These are phyloP conservation scores for Trachymyrmex cornetzi DNA, from an alignment of 1,140 invertebrate species.

Conservation along the genomic window DNA sequence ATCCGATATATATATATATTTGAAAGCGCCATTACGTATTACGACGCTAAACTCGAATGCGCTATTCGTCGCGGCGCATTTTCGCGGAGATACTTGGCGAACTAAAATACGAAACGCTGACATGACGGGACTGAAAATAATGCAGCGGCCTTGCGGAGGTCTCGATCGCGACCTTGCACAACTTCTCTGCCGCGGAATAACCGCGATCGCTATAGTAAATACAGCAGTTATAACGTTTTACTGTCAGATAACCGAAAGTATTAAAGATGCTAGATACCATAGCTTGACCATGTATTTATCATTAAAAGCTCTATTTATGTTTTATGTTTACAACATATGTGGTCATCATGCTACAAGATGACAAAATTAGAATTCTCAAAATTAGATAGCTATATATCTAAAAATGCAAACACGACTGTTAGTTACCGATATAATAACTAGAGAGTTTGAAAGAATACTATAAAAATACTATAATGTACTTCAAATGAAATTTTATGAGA, in stretches of 20 bases:
- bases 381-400: neutral
- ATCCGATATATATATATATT: constrained; percentile 8
- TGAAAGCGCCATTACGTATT: constrained; percentile 24
- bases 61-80: constrained; percentile 26
- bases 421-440: neutral
- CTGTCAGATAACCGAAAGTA: constrained; percentile 20
- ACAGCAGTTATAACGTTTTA: constrained; percentile 37
- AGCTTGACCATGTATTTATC: neutral
- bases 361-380: neutral
- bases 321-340: neutral
- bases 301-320: neutral
- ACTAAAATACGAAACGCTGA: constrained; percentile 61
- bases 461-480: neutral
- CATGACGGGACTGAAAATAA: constrained; percentile 57
- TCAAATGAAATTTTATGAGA: no score
- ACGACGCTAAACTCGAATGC: constrained; percentile 12
- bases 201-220: constrained; percentile 29
- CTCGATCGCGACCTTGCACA: constrained; percentile 59
- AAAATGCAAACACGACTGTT: neutral
- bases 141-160: constrained; percentile 51
- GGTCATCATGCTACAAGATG: neutral
- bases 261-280: neutral
- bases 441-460: neutral
- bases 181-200: constrained; percentile 54
- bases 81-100: constrained; percentile 48